Base-by-base conservation (phyloP, 1,140 invertebrate species). In the Neodiprion pinetum region DNA sequence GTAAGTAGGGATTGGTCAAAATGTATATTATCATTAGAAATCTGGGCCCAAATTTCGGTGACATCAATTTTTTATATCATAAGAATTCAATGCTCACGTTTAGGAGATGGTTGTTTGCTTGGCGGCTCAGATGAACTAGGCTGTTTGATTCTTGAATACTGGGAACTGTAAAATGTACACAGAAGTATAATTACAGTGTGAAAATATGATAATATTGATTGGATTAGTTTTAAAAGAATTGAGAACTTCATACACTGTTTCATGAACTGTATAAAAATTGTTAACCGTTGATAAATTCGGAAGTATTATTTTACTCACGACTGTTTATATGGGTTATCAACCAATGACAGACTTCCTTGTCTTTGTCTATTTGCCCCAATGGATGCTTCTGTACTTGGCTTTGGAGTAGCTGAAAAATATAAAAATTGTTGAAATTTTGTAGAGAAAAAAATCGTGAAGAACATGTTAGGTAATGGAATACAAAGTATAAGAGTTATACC, bases 241-340 rank as follows among this genome's bases (percentile, higher is more conserved):
- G 28, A 40, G 28, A 40, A 40, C 28, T 40, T 40, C 28, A 40
- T 40, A 40, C 28, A 40, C 28, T 40, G 28, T 40, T 3, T 40
- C 28, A 40, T 5, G 28, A 40, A 40, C 5, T 40, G 28, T 40
- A 40, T 40, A 40, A 40, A 40, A 40, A 40, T 40, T 40, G 28
- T 40, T 40, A 40, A 40, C 1, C 1, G 1, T 40, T 5, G 28
- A 40, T 5, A 40, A 40, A 2, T 40, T 40, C 5, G 28, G 28
- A 40, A 40, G 28, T 11, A 69, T 73, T 40, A 61, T 69, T 74
- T 5, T 53, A 72, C 77, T 76, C 48, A 78, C 77, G 71, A 67
- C 50, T 74, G 65, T 73, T 72, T 78, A 48, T 67, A 65, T 49
- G 61, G 5, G 47, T 50, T 48, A 7, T 75, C 74, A n/a, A n/a